Percentiles rank a stretch among this genome's conserved stretches.
phyloP scores from a whole-genome alignment of 2,113 vertebrate genomes.

The Gobio gobio region DNA sequence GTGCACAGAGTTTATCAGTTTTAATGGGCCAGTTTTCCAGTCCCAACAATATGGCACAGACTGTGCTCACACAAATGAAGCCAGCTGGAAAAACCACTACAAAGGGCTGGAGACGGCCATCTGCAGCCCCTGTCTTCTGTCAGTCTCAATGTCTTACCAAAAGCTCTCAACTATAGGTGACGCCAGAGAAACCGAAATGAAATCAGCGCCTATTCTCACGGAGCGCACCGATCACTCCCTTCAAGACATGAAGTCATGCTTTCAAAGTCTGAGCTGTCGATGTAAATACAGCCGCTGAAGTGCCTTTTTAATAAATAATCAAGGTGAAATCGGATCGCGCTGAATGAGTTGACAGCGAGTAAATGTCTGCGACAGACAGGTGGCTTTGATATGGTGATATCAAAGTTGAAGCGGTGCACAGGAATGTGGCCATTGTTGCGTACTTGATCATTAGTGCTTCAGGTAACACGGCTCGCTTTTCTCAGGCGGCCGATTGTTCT shows the following conservation, averaged over 20 bases:
- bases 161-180: background rate
- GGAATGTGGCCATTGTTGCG: constrained; percentile 70
- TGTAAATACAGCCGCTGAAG: constrained; percentile 53
- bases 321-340: constrained; percentile 65
- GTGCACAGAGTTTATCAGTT: constrained; percentile 45
- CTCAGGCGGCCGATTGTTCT: constrained; percentile 53
- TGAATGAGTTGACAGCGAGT: constrained; percentile 59
- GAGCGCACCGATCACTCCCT: background rate
- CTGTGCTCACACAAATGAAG: constrained; percentile 45
- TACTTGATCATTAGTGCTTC: constrained; percentile 63
- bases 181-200: background rate
- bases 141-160: constrained; percentile 45
- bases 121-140: constrained; percentile 58
- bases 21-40: constrained; percentile 39
- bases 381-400: constrained; percentile 73
- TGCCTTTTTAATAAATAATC: constrained; percentile 66
- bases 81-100: constrained; percentile 65
- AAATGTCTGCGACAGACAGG: constrained; percentile 50
- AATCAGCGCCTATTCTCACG: background rate
- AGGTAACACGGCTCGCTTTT: constrained; percentile 52
- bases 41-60: constrained; percentile 28
- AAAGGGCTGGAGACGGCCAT: constrained; percentile 49
- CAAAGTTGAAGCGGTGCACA: constrained; percentile 63
- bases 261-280: background rate
- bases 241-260: constrained; percentile 11